These are phyloP conservation scores for Illadopsis cleaveri DNA, from an alignment of 2,113 vertebrate genomes.

Conservation along the genomic window DNA sequence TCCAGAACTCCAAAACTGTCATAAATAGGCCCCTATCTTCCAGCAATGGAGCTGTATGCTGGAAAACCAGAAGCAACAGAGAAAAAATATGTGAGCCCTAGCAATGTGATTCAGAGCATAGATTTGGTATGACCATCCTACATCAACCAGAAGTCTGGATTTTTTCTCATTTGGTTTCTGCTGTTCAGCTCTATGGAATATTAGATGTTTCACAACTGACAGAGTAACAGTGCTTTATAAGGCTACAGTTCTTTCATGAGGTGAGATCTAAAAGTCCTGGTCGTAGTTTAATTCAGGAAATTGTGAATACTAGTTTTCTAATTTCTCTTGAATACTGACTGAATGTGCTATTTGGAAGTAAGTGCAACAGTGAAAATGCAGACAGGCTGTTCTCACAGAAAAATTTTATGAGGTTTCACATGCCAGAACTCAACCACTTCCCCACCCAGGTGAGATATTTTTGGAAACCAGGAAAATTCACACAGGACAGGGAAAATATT, in stretches of 20 bases:
- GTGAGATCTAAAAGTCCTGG: background rate
- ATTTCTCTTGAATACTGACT: background rate
- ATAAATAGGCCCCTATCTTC: background rate
- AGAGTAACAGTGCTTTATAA: background rate
- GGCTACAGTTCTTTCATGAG: background rate
- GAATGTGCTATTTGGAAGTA: background rate
- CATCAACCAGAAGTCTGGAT: background rate
- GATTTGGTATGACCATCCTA: background rate
- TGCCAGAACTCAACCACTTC: background rate
- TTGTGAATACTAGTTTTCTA: background rate
- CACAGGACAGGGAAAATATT: background rate
- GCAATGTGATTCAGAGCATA: background rate
- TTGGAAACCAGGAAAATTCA: background rate
- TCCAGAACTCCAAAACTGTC: background rate
- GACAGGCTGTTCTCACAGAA: background rate
- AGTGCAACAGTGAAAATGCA: background rate
- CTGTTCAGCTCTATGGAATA: background rate
- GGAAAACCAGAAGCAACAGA: background rate
- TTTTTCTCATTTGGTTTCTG: background rate
- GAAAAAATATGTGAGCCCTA: background rate
- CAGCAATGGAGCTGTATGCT: background rate
- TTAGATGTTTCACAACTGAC: background rate
- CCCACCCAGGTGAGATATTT: background rate
- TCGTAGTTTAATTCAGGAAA: background rate
- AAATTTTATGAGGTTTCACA: background rate